Conservation (phyloP, 64 coral and sea anemone species). For the Pocillopora damicornis region DNA sequence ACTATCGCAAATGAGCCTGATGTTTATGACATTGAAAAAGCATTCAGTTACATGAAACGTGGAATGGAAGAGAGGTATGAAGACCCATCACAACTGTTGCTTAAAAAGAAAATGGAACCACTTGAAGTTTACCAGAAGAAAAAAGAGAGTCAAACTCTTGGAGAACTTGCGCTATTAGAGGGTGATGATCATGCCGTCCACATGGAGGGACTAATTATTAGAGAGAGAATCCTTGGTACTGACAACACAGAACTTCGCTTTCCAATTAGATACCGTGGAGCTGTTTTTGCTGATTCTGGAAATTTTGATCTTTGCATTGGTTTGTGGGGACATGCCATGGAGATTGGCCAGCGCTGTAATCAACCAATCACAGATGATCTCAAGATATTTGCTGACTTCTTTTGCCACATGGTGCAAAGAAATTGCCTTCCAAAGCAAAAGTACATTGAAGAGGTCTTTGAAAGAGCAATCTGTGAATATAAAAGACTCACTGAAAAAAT, state of each 20-base stretch:
- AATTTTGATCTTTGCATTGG: slow-evolving; percentile 81
- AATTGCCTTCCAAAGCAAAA: slow-evolving; percentile 47
- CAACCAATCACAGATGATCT: slow-evolving; percentile 59
- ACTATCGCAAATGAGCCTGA: slow-evolving; percentile 69
- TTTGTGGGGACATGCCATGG: slow-evolving; percentile 80
- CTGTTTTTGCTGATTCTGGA: slow-evolving; percentile 75
- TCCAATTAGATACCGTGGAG: slow-evolving; percentile 73
- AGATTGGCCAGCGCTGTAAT: slow-evolving; percentile 76
- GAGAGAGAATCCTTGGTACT: slow-evolving; percentile 74
- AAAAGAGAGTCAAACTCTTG: slow-evolving; percentile 62
- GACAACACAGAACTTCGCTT: slow-evolving; percentile 64
- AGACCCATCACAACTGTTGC: background rate
- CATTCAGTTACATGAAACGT: slow-evolving; percentile 52
- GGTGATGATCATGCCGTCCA: slow-evolving; percentile 53
- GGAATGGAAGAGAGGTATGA: slow-evolving; percentile 60
- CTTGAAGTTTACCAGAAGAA: slow-evolving; percentile 81
- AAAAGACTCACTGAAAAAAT: slow-evolving; percentile 67
- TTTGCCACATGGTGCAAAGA: slow-evolving; percentile 81
- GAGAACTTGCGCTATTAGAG: slow-evolving; percentile 41
- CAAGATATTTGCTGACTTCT: slow-evolving; percentile 79
- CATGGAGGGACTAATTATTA: slow-evolving; percentile 73
- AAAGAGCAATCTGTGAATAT: slow-evolving; percentile 56
- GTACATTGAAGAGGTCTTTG: slow-evolving; percentile 45
- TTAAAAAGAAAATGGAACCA: slow-evolving; percentile 49
- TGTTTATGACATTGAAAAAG: slow-evolving; percentile 55